Conservation (phyloP, 2,888 invertebrate genomes). For the Folsomia candida region DNA sequence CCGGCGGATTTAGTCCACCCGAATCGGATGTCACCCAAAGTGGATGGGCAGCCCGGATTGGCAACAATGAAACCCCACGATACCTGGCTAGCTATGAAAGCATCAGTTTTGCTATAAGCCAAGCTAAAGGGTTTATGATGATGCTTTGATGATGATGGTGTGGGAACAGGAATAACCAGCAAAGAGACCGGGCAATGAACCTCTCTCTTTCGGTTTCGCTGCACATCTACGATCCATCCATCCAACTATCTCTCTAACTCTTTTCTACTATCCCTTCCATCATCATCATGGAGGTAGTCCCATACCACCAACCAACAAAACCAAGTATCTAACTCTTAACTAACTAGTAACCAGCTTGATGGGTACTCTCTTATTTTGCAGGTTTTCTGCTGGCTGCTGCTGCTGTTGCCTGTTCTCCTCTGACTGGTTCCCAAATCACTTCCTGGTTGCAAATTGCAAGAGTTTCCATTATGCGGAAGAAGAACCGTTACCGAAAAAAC, state of each 20-base stretch:
- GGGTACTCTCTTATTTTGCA: conserved; percentile 12
- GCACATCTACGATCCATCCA: conserved; percentile 3
- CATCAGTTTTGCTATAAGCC: no score
- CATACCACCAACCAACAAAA: no score
- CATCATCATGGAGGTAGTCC: conserved; percentile 27
- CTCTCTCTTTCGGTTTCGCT: conserved; percentile 28
- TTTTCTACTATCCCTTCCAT: no score
- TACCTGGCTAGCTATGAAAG: no score
- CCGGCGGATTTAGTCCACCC: no score
- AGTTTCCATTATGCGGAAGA: conserved; percentile 46
- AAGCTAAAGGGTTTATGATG: no score
- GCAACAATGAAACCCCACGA: no score
- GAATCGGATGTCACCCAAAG: no score
- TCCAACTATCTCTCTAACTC: conserved; percentile 9
- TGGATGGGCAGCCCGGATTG: no score
- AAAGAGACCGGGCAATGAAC: conserved; percentile 43
- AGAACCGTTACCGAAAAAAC: conserved; percentile 33
- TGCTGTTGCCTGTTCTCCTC: conserved; percentile 11
- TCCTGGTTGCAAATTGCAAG: conserved; percentile 44
- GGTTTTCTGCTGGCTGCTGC: background rate
- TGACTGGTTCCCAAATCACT: conserved; percentile 33
- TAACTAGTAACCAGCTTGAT: conserved; percentile 4
- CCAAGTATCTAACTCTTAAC: no score
- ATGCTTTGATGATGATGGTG: no score
- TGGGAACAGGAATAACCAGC: background rate